Base-by-base conservation (phyloP, 2,888 invertebrate species). In the Colostygia pectinataria region DNA sequence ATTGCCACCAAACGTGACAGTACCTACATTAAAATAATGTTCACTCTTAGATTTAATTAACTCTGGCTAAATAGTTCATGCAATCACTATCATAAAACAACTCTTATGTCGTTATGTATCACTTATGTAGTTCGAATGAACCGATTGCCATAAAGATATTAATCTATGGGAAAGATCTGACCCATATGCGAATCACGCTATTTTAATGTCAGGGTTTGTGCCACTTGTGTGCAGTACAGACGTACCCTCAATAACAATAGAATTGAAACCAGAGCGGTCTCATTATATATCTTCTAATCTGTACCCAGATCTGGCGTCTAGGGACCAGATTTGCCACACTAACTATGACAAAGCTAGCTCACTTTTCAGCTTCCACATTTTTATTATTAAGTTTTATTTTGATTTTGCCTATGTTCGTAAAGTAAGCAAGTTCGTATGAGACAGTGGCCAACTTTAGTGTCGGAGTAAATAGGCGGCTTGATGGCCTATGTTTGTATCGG, bases 271-370 rank as follows among this genome's bases (percentile, higher is more conserved):
- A 47, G n/a, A n/a, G 45, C 49, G 48, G 48, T 47, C 46, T 44
- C 46, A 46, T 54, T 56, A 55, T 44, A 46, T 56, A 53, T 54
- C 37, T 58, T 55, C 64, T 38, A 62, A 61, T 61, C 60, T 57
- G 44, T 54, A 41, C 52, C 37, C 52, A 18, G 34, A 48, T 58
- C 57, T 53, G 57, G 63, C 58, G 63, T 68, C 61, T 53, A 42
- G 65, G 62, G 66, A 63, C 58, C 61, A 69, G 73, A 77, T 76
- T 77, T 74, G 15, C 14, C 32, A 38, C 20, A 46, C 42, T 23
- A 42, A 13, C 28, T 38, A 31, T 40, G 14, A 15, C 25, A 42
- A 28, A 51, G 46, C 51, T 46, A 25, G 40, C 18, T 41, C 24
- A 37, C 23, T 46, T 24, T 32, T 31, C 40, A 31, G 5, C 25